These are phyloP conservation scores for Lasioglossum calceatum DNA, from an alignment of 2,888 invertebrate species.

Conservation along the genomic window DNA sequence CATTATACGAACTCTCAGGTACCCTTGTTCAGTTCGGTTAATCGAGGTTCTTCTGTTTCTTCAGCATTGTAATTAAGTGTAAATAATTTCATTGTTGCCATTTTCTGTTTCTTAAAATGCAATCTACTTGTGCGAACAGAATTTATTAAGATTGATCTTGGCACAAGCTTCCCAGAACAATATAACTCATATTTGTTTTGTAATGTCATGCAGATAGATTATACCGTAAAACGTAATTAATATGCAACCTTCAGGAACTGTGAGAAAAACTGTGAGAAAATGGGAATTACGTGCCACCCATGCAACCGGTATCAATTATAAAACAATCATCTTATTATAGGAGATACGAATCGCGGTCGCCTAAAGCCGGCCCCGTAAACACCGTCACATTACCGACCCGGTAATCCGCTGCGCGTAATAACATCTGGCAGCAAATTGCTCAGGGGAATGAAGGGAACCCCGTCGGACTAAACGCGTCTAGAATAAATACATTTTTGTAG, in stretches of 20 bases:
- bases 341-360: slow-evolving; percentile 9
- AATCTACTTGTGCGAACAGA: too few species aligned
- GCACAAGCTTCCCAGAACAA: background rate
- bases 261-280: slow-evolving; percentile 5
- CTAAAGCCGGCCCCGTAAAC: slow-evolving; percentile 26
- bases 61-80: too few species aligned
- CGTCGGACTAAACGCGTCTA: background rate
- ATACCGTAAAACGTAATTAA: background rate
- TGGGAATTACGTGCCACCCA: background rate
- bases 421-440: slow-evolving; percentile 36
- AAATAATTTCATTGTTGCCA: too few species aligned
- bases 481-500: background rate
- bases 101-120: too few species aligned
- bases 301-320: background rate
- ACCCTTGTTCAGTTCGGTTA: too few species aligned
- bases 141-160: background rate
- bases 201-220: background rate
- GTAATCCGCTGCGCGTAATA: slow-evolving; percentile 36
- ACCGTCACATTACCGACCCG: slow-evolving; percentile 33
- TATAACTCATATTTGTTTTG: background rate
- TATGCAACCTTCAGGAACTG: slow-evolving; percentile 1
- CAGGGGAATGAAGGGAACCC: background rate
- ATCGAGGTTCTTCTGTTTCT: too few species aligned
- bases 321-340: slow-evolving; percentile 19
- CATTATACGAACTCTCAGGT: too few species aligned